A percentile compares a stretch with the other conserved stretches of the same genome.
These are phyloP conservation scores for Xylota sylvarum DNA, from an alignment of 2,888 invertebrate genomes.

Conservation along the genomic window DNA sequence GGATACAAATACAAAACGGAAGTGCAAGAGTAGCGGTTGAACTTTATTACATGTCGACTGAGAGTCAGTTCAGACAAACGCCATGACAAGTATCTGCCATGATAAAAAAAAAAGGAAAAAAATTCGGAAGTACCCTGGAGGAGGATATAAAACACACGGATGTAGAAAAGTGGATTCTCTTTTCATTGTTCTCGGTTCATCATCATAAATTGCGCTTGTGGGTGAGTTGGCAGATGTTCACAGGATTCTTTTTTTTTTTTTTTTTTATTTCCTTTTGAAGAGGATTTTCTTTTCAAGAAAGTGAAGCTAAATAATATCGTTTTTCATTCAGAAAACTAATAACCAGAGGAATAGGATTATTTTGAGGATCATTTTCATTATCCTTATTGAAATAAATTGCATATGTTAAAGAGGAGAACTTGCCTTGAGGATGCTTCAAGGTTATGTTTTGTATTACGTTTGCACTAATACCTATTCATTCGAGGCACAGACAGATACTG, in stretches of 20 bases:
- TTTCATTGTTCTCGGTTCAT: conserved; percentile 46
- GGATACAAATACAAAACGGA: conserved; percentile 45
- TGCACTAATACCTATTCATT: no score
- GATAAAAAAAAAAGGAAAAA: conserved; percentile 1
- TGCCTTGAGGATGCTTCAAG: not conserved
- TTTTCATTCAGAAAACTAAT: conserved; percentile 7
- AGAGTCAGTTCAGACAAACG: conserved; percentile 68
- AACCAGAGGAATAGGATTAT: conserved; percentile 4
- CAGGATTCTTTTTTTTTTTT: not conserved
- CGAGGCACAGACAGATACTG: no score
- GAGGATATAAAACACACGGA: conserved; percentile 40
- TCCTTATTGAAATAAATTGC: conserved; percentile 6
- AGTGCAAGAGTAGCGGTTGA: conserved; percentile 65
- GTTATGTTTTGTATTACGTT: not conserved
- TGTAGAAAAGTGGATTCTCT: conserved; percentile 46
- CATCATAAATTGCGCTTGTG: conserved; percentile 33
- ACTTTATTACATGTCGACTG: conserved; percentile 69
- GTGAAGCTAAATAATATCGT: conserved; percentile 7
- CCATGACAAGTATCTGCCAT: conserved; percentile 35
- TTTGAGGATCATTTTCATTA: not conserved
- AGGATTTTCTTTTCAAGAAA: conserved; percentile 5
- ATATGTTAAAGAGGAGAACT: not conserved
- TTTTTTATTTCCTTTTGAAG: no score
- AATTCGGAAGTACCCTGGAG: conserved; percentile 21
- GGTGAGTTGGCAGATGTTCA: conserved; percentile 31